Base-by-base conservation (phyloP, 2,797 vertebrate genomes). In the Lepilemur septentrionalis region DNA sequence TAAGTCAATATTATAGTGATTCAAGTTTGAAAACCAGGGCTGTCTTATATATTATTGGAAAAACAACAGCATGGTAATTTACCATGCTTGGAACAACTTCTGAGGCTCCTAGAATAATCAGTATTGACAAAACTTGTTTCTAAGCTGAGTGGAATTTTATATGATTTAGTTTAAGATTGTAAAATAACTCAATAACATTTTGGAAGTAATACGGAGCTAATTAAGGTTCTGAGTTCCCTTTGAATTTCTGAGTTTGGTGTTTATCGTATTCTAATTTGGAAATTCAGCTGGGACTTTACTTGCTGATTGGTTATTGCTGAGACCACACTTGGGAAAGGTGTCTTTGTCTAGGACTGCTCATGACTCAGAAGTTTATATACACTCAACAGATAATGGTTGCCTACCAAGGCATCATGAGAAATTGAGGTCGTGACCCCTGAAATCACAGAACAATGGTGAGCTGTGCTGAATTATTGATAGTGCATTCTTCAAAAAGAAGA, bases 1-100 rank as follows among this genome's bases (percentile, higher is more conserved):
- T 81, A 97, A 84, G 43, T 80, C 93, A 97, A 88, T 70, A 73
- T 91, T 86, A 73, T 15, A 93, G 83, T 72, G 75, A 65, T 91
- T 79, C 94, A 92, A 96, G 38, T 84, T 95, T 97, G 95, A 96
- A 92, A 96, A 97, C 61, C 48, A 92, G n/a, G 61, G 55, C 70
- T 12, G 14, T 94, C 41, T 96, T 89, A 23, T 25, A 2, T 23
- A 67, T 46, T 95, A 80, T 78, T 63, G 48, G 96, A 96, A 41
- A 17, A 70, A 86, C 83, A 97, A 88, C 22, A 90, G 18, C 0
- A 32, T n/a, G 13, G 12, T 41, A 65, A 12, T 0, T 43, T 18
- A 25, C n/a, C n/a, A n/a, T n/a, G n/a, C 57, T 87, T 76, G 23
- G 14, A 86, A 57, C 12, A 84, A 61, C 84, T 65, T 85, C 59